Conservation (phyloP, 2,797 vertebrate genomes). For the Propithecus deckenii region DNA sequence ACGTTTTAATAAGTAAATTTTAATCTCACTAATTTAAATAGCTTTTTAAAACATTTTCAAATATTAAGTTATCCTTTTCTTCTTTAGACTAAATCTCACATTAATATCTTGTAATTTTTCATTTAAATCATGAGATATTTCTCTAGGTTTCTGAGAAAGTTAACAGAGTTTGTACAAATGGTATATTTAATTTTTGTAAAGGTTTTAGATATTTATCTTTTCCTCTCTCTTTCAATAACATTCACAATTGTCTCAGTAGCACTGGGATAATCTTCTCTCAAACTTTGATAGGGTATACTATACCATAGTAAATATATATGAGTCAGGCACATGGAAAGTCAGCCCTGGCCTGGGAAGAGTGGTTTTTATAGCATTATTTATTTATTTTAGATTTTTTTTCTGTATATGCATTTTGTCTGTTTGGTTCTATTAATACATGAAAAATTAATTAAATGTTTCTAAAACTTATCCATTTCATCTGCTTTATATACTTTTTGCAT, state of each 20-base stretch:
- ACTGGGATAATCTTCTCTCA: not conserved
- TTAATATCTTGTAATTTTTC: not conserved
- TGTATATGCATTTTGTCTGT: not conserved
- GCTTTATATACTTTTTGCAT: not conserved
- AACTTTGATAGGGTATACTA: not conserved
- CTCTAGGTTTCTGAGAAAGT: not conserved
- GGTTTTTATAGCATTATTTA: not conserved
- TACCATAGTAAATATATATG: not conserved
- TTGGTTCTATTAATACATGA: not conserved
- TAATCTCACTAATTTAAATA: not conserved
- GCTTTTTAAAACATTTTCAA: not conserved
- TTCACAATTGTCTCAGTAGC: not conserved
- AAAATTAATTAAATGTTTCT: not conserved
- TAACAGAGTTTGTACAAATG: not conserved
- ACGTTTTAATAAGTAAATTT: not conserved
- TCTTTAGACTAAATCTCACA: not conserved
- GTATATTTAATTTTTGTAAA: too few relatives aligned
- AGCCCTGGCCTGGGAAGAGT: not conserved
- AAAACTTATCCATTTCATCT: not conserved
- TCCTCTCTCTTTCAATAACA: not conserved
- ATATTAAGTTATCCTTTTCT: not conserved
- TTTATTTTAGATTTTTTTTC: not conserved
- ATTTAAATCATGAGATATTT: not conserved
- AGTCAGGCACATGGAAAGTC: too few relatives aligned
- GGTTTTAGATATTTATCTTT: not conserved